Conservation (phyloP, 2,797 vertebrate genomes). For the Neoniphon sammara region DNA sequence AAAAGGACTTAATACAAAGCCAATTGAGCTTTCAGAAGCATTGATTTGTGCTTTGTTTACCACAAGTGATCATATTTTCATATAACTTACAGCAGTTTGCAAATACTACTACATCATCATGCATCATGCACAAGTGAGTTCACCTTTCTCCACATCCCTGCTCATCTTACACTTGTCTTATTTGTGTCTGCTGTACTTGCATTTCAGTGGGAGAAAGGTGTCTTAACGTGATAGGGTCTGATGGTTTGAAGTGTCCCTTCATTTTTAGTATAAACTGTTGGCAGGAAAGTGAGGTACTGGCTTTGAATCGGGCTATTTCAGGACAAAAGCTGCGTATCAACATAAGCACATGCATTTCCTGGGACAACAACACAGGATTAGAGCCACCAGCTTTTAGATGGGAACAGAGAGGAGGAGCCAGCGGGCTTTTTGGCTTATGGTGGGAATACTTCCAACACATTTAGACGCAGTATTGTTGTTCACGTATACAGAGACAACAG, state of each 20-base stretch:
- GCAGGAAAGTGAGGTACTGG: neutral
- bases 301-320: neutral
- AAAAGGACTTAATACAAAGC: no score
- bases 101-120: no score
- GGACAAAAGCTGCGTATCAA: neutral
- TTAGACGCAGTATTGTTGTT: neutral
- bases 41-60: neutral
- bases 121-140: no score
- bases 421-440: neutral
- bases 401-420: constrained; percentile 15
- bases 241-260: no score
- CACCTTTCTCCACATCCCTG: no score
- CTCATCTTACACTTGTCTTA: no score
- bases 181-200: neutral
- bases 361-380: constrained; percentile 22
- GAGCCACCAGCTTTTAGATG: constrained; percentile 8
- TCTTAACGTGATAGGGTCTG: neutral
- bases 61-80: no score
- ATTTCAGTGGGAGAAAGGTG: neutral
- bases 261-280: neutral
- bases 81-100: no score
- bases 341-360: neutral
- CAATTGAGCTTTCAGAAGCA: neutral
- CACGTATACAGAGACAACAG: neutral
- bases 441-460: neutral